Percentiles rank a stretch among this genome's conserved stretches.
phyloP scores from a whole-genome alignment of 2,797 vertebrate genomes.

The Leuciscus waleckii region DNA sequence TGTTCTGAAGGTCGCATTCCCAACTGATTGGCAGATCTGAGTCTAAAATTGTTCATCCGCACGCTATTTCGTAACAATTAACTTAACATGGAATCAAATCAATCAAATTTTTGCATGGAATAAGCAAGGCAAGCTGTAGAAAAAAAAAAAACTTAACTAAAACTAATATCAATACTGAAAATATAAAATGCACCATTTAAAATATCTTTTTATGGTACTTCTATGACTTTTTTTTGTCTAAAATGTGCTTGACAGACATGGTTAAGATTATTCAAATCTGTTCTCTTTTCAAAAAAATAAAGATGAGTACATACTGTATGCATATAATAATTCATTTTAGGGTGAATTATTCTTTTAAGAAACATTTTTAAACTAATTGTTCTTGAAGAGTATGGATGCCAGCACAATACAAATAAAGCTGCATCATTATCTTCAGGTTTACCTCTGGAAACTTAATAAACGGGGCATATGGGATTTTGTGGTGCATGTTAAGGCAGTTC shows the following conservation, averaged over 20 bases:
- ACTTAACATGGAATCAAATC: constrained; percentile 16
- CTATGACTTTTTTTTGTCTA: neutral
- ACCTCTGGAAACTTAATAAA: neutral
- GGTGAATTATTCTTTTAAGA: neutral
- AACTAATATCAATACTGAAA: neutral
- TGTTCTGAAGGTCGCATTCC: constrained; percentile 2
- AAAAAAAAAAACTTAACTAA: neutral
- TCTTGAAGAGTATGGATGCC: neutral
- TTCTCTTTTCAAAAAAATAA: neutral
- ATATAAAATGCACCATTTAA: neutral
- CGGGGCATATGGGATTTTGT: neutral
- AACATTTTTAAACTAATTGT: neutral
- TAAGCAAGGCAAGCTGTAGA: neutral
- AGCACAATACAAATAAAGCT: neutral
- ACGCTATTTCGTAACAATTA: neutral
- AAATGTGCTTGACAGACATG: neutral
- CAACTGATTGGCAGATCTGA: constrained; percentile 1
- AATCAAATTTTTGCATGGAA: constrained; percentile 13
- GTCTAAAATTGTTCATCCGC: neutral
- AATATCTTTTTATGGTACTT: neutral
- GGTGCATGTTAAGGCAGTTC: neutral
- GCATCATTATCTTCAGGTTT: neutral
- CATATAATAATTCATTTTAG: neutral
- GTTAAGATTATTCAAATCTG: neutral
- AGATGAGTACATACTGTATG: neutral